A percentile compares a stretch with the other conserved stretches of the same genome.
Conservation (phyloP, 2,113 vertebrate genomes). For the Dipodomys merriami region DNA sequence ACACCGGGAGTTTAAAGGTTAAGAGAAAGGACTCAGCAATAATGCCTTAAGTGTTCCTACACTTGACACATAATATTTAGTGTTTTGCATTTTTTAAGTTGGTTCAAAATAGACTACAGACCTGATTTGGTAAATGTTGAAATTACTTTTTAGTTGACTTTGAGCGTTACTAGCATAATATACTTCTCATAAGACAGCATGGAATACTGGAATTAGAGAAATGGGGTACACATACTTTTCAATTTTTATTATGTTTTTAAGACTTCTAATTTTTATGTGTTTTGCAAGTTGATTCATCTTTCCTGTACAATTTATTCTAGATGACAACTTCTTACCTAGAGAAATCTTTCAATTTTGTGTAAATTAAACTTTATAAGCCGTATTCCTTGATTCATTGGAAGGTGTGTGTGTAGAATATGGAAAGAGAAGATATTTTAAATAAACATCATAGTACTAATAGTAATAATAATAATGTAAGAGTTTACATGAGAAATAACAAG, state of each 20-base stretch:
- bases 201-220: background rate
- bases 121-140: background rate
- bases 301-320: background rate
- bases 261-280: background rate
- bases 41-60: constrained; percentile 54
- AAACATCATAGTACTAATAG: background rate
- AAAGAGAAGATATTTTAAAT: background rate
- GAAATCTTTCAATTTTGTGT: background rate
- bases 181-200: background rate
- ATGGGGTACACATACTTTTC: background rate
- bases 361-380: background rate
- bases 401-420: rapidly evolving
- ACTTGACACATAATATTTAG: constrained; percentile 40
- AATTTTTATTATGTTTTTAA: background rate
- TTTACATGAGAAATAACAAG: background rate
- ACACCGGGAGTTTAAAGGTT: constrained; percentile 62
- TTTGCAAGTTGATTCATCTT: background rate
- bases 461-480: background rate
- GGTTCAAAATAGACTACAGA: constrained; percentile 2
- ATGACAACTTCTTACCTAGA: background rate
- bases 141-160: constrained; percentile 44
- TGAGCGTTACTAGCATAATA: constrained; percentile 1
- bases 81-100: background rate
- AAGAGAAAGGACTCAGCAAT: constrained; percentile 51
- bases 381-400: background rate